A percentile compares a stretch with the other conserved stretches of the same genome.
phyloP scores from a whole-genome alignment of 1,140 invertebrate genomes.

The Camponotus pennsylvanicus region DNA sequence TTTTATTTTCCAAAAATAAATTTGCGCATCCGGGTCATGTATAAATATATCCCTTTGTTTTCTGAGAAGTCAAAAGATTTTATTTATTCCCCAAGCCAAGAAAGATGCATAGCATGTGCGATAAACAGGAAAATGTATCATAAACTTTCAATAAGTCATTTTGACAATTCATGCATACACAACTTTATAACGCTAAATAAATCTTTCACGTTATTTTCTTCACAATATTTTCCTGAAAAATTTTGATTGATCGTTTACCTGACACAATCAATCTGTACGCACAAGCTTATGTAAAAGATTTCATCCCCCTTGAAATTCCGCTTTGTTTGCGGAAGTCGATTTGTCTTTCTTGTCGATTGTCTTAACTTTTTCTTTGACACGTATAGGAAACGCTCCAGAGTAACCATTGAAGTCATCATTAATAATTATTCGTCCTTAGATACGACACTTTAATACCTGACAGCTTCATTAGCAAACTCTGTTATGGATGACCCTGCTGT shows the following conservation, averaged over 20 bases:
- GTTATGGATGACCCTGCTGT: conserved; percentile 45
- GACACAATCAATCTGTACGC: neutral
- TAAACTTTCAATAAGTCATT: conserved; percentile 41
- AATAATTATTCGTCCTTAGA: conserved; percentile 41
- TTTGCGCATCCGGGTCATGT: conserved; percentile 17
- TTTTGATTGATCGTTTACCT: neutral
- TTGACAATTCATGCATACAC: neutral
- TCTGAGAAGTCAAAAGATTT: neutral
- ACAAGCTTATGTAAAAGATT: neutral
- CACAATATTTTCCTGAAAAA: neutral
- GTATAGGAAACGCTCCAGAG: conserved; percentile 1
- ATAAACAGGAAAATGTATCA: conserved; percentile 28
- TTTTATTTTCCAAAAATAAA: conserved; percentile 21
- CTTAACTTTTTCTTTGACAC: neutral
- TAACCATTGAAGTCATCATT: conserved; percentile 48
- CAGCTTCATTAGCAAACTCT: conserved; percentile 49
- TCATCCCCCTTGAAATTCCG: neutral
- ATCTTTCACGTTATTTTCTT: neutral
- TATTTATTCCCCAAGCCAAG: neutral
- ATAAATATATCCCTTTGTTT: neutral
- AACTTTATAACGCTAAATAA: neutral
- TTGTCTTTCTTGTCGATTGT: neutral
- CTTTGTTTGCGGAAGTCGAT: neutral
- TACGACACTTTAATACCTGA: conserved; percentile 38
- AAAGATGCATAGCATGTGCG: neutral